Percentiles rank a stretch among this genome's conserved stretches.
phyloP scores from a whole-genome alignment of 1,140 invertebrate species.

The Planococcus citri region DNA sequence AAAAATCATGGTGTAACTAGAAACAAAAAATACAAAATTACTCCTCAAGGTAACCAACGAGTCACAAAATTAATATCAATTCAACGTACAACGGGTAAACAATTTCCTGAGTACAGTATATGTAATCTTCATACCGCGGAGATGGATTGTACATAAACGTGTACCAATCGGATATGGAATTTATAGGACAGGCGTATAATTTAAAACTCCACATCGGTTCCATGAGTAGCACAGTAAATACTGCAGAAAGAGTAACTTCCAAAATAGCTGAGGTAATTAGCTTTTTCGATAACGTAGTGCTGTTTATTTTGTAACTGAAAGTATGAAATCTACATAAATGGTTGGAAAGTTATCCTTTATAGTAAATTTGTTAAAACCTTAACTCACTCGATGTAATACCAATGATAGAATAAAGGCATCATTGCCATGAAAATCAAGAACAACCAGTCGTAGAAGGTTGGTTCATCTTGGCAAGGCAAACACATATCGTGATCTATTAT shows the following conservation, averaged over 20 bases:
- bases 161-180: constrained; percentile 61
- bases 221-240: constrained; percentile 13
- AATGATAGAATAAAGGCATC: constrained; percentile 71
- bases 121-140: constrained; percentile 73
- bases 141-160: constrained; percentile 86
- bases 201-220: constrained; percentile 20
- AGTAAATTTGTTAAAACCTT: not conserved
- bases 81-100: constrained; percentile 85
- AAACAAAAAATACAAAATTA: constrained; percentile 29
- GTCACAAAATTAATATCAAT: not conserved
- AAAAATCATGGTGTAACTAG: constrained; percentile 86
- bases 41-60: not conserved
- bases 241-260: constrained; percentile 15
- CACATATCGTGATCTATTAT: constrained; percentile 52
- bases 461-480: constrained; percentile 56
- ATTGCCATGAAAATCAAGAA: constrained; percentile 88
- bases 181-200: constrained; percentile 20
- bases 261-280: constrained; percentile 19
- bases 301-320: constrained; percentile 4
- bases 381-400: constrained; percentile 68
- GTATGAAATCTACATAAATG: not conserved
- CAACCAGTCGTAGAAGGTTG: constrained; percentile 82
- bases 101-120: constrained; percentile 92
- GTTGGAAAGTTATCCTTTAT: not conserved
- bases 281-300: not conserved